These are phyloP conservation scores for Falcaria lacertinaria DNA, from an alignment of 2,888 invertebrate genomes.

Conservation along the genomic window DNA sequence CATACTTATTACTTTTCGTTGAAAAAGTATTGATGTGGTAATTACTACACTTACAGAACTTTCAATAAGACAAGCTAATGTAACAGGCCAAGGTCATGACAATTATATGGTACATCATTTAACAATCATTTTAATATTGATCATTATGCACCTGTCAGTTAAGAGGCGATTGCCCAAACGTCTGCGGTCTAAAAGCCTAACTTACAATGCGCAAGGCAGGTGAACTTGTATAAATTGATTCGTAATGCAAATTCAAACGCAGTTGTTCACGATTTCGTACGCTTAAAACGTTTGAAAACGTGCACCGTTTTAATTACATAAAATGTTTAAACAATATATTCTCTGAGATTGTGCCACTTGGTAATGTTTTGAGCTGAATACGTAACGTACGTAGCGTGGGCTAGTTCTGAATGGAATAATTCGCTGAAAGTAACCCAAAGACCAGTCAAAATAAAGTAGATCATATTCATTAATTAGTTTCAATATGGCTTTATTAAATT, in stretches of 20 bases:
- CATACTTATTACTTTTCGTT: neutral
- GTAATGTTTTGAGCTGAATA: neutral
- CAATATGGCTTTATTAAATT: too few species aligned
- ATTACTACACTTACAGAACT: too few species aligned
- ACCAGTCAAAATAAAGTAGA: too few species aligned
- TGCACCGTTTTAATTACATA: neutral
- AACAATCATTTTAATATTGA: neutral
- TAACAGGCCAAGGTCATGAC: constrained; percentile 6
- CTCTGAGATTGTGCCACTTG: neutral
- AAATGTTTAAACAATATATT: neutral
- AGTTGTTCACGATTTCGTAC: constrained; percentile 1
- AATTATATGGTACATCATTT: neutral
- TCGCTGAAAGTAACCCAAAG: neutral
- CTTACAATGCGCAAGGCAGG: constrained; percentile 9
- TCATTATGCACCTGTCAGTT: constrained; percentile 2
- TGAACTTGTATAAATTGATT: constrained; percentile 21
- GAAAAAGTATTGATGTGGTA: neutral
- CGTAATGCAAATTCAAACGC: constrained; percentile 19
- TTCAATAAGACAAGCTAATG: constrained; percentile 4
- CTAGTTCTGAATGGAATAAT: neutral
- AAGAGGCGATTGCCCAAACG: neutral
- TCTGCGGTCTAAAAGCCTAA: constrained; percentile 4
- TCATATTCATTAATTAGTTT: too few species aligned
- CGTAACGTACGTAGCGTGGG: neutral
- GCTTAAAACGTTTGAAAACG: neutral